Evolutionary conservation across 2,797 vertebrate genomes (phyloP), one percentile per base, ranked within the genome.

Genomic region (Tapera naevia): DNA sequence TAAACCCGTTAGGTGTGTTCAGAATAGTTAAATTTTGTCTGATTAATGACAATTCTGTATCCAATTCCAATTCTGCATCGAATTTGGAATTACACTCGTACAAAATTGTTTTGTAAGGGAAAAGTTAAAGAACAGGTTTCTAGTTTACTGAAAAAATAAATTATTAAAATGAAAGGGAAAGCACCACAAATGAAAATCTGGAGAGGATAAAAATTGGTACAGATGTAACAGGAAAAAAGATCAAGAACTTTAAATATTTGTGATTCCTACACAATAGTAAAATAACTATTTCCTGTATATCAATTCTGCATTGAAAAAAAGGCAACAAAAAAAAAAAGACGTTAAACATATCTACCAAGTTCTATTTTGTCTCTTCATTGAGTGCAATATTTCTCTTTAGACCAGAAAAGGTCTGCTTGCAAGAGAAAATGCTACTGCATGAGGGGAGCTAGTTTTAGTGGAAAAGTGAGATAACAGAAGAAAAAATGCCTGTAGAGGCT

Each of bases 401-500:
- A 76, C 4, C 51, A 79, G 48, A 86, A 91, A 94, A 96, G 72
- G 33, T 96, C 88, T 87, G 69, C 70, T 91, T 79, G 30, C 56
- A 75, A 93, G 64, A 95, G 50, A 89, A 94, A 91, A 91, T 87
- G 48, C 57, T 91, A 48, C 62, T 89, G 84, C 74, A 94, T 95
- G 73, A 78, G 79, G 46, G 72, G 81, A 97, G 74, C 37, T 67
- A 71, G 94, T 89, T 95, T 95, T 95, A 93, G 18, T 69, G 50
- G 62, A 48, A 94, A 96, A 95, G 70, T 60, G 64, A 96, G 95
- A 95, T 95, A 96, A 81, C 84, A 94, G 89, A 94, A 83, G 41
- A 33, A 41, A 81, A 81, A 92, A 71, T 66, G 75, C 91, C 81
- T 53, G 48, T 73, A 92, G 84, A 96, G 69, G 53, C 67, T 73